Evolutionary conservation across 2,797 vertebrate genomes (phyloP).

Genomic region (Mormyrus hasselquistii): DNA sequence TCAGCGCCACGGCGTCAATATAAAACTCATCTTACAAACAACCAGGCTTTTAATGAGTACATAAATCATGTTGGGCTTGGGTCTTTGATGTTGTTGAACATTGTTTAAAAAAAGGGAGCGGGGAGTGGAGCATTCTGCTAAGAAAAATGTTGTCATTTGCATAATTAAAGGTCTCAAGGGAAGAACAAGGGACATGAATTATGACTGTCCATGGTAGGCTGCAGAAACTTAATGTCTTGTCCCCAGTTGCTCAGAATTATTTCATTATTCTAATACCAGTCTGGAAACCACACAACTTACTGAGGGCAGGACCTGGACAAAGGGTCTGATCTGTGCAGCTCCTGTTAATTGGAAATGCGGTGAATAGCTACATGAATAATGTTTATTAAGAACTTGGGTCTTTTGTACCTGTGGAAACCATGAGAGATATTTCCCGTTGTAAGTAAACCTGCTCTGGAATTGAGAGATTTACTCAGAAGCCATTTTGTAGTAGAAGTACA

Average conservation of each 20-base stretch:
- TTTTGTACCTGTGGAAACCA: neutral
- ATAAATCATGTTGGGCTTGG: conserved; percentile 5
- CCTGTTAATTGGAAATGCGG: neutral
- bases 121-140: neutral
- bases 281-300: neutral
- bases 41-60: conserved; percentile 11
- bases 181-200: conserved; percentile 7
- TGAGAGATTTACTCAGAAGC: neutral
- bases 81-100: conserved; percentile 1
- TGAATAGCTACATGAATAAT: neutral
- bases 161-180: conserved; percentile 14
- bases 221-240: conserved; percentile 5
- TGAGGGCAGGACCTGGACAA: neutral
- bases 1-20: neutral
- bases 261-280: conserved; percentile 9
- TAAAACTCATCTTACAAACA: conserved; percentile 7
- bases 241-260: conserved; percentile 7
- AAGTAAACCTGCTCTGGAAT: neutral
- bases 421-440: neutral
- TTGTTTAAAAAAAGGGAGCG: neutral
- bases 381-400: neutral
- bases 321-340: neutral
- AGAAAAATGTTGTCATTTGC: conserved; percentile 6
- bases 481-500: neutral
- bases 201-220: neutral